Evolutionary conservation across 2,113 vertebrate species (phyloP).

Genomic region (Calonectris borealis): DNA sequence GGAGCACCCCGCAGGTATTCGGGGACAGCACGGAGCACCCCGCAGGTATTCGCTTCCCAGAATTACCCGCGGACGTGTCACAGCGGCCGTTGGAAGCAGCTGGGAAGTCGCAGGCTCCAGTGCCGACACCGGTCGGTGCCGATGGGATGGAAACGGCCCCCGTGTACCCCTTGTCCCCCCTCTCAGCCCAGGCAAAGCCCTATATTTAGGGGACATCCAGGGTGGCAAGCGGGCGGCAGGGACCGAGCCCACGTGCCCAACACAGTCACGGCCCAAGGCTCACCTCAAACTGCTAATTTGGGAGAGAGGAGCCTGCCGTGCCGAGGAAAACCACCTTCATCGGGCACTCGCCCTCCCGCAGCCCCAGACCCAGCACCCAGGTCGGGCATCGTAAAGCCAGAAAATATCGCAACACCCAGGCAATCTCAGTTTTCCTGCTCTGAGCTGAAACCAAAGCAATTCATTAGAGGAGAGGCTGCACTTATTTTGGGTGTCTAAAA

Average conservation of each 20-base stretch:
- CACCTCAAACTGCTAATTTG: rapidly evolving
- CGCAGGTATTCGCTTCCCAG: not conserved
- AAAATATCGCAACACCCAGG: not conserved
- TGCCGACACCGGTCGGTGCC: not conserved
- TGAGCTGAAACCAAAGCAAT: rapidly evolving
- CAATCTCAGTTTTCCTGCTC: rapidly evolving
- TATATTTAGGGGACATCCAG: not conserved
- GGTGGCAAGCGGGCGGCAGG: too few species aligned
- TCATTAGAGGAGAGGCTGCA: rapidly evolving
- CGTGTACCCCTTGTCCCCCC: rapidly evolving
- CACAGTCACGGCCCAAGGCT: rapidly evolving
- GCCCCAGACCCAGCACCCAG: not conserved
- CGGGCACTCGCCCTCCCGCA: rapidly evolving
- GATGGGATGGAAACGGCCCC: not conserved
- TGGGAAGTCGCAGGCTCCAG: not conserved
- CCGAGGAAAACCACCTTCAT: not conserved
- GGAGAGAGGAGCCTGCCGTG: not conserved
- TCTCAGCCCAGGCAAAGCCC: not conserved
- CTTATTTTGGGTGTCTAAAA: rapidly evolving
- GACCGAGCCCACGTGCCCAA: rapidly evolving
- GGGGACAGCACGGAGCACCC: not conserved
- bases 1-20: not conserved
- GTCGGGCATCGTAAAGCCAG: not conserved
- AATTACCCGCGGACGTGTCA: rapidly evolving
- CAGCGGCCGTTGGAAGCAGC: rapidly evolving